Evolutionary conservation across 2,797 vertebrate genomes (phyloP).

Genomic region (Poecilia picta): DNA sequence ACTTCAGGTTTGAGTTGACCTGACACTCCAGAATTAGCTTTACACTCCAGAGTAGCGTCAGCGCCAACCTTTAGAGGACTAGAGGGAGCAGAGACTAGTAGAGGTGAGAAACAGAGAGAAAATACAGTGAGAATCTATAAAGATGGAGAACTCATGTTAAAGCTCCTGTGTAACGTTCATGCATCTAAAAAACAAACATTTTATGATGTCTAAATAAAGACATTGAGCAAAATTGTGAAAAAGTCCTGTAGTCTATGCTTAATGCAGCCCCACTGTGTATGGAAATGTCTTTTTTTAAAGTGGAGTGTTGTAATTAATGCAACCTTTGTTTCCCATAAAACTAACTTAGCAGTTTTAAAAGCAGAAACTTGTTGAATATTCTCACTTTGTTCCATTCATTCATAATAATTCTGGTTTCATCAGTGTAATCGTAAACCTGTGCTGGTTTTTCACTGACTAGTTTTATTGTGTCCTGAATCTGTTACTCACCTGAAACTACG

Average conservation of each 20-base stretch:
- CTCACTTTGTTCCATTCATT: background rate
- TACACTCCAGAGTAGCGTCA: constrained; percentile 17
- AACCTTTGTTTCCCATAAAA: background rate
- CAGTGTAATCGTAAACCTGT: background rate
- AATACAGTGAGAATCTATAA: constrained; percentile 13
- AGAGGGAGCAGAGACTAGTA: constrained; percentile 17
- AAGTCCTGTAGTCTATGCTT: no score
- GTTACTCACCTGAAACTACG: constrained; percentile 54
- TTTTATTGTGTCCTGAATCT: background rate
- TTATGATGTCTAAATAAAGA: background rate
- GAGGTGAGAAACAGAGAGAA: background rate
- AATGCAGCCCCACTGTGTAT: no score
- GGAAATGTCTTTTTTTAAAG: no score
- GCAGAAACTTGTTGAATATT: background rate
- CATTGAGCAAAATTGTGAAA: no score
- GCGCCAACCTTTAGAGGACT: background rate
- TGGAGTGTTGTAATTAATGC: background rate
- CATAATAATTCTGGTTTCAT: background rate
- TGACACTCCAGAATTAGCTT: background rate
- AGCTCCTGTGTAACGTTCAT: background rate
- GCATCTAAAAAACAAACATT: background rate
- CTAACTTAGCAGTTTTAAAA: background rate
- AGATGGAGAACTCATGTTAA: background rate
- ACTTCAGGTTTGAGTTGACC: fast-evolving
- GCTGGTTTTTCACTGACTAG: background rate